Conservation (phyloP, 2,888 invertebrate species). For the Drosophila rubida region DNA sequence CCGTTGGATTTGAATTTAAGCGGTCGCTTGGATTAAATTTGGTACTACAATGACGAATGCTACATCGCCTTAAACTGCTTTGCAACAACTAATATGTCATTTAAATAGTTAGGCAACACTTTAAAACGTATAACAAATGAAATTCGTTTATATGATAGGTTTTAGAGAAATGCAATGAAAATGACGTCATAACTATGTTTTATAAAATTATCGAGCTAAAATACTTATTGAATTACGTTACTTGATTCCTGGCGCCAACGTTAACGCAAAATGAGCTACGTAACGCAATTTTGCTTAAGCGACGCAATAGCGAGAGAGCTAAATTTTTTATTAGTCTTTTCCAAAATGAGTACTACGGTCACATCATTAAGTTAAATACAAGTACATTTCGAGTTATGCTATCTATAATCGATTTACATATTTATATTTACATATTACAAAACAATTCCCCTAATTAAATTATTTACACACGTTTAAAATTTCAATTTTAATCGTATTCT, state of each 20-base stretch:
- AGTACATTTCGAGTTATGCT: not conserved
- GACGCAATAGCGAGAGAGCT: not conserved
- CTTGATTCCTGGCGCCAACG: not conserved
- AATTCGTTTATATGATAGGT: too few relatives aligned
- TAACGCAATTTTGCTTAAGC: not conserved
- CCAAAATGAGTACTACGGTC: not conserved
- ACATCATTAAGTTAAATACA: conserved; percentile 1
- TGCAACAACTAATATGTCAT: not conserved
- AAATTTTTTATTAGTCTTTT: not conserved
- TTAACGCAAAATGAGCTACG: conserved; percentile 2
- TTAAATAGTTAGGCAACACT: too few relatives aligned
- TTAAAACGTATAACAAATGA: too few relatives aligned
- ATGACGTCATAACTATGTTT: too few relatives aligned
- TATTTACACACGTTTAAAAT: too few relatives aligned
- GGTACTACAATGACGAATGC: not conserved
- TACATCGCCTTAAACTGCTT: not conserved
- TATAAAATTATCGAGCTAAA: too few relatives aligned
- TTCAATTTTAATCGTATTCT: too few relatives aligned
- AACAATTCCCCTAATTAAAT: too few relatives aligned
- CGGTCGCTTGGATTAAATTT: too few relatives aligned
- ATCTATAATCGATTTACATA: not conserved
- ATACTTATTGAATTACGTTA: not conserved
- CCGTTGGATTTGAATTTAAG: conserved; percentile 1
- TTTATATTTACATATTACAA: not conserved
- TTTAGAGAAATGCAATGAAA: too few relatives aligned